Evolutionary conservation across 2,113 vertebrate species (phyloP).

Genomic region (Mugil cephalus): DNA sequence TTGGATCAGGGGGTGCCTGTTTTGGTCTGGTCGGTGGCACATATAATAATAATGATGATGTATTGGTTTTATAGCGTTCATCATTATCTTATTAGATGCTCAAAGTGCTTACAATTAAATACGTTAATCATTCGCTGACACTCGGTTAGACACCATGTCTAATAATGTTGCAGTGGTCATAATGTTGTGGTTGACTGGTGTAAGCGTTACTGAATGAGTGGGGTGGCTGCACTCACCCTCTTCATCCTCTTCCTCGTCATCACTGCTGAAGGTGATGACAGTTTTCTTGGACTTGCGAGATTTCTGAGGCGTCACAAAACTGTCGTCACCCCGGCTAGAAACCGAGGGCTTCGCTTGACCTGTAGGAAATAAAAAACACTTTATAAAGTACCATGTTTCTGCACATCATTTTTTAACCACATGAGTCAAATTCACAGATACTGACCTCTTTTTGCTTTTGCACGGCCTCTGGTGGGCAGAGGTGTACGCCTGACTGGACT

Average conservation of each 20-base stretch:
- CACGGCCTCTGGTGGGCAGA: slow-evolving; percentile 51
- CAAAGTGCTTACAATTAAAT: too few species aligned
- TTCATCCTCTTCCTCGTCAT: slow-evolving; percentile 89
- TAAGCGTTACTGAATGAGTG: background rate
- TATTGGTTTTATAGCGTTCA: too few species aligned
- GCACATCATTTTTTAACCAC: background rate
- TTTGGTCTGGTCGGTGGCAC: too few species aligned
- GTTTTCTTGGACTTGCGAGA: slow-evolving; percentile 80
- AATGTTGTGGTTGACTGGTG: too few species aligned
- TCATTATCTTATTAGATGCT: too few species aligned
- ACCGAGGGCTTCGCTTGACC: slow-evolving; percentile 71
- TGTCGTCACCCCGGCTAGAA: slow-evolving; percentile 59
- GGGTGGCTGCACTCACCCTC: slow-evolving; percentile 68
- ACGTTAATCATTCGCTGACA: too few species aligned
- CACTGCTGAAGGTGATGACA: slow-evolving; percentile 89
- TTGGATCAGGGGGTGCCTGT: too few species aligned
- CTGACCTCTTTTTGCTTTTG: slow-evolving; percentile 60
- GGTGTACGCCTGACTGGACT: slow-evolving; percentile 28
- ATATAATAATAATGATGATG: too few species aligned
- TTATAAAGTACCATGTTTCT: background rate
- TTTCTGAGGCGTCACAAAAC: slow-evolving; percentile 86
- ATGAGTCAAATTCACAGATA: background rate
- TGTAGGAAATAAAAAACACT: slow-evolving; percentile 29
- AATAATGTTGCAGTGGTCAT: too few species aligned
- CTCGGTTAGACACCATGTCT: too few species aligned